A percentile compares a stretch with the other conserved stretches of the same genome.
Conservation (phyloP, 2,797 vertebrate species). For the Staurois parvus region DNA sequence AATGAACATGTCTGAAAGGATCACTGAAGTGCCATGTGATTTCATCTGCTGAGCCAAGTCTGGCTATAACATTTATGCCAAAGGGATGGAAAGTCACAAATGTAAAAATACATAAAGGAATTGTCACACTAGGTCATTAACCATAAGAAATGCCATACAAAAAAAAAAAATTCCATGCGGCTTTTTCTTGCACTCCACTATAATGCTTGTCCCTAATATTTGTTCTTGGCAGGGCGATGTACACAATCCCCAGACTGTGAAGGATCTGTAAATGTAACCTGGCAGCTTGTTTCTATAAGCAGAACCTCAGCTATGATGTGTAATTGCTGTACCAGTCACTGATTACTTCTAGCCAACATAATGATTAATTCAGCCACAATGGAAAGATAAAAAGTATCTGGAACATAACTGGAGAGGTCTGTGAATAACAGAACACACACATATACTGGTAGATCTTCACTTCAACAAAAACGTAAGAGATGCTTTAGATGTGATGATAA, state of each 20-base stretch:
- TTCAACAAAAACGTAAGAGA: not conserved
- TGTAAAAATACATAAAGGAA: no score
- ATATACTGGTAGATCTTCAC: not conserved
- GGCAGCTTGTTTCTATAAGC: conserved; percentile 36
- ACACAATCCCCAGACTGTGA: conserved; percentile 27
- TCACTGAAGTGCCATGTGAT: no score
- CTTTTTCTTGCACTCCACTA: not conserved
- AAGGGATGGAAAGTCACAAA: no score
- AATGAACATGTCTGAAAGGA: no score
- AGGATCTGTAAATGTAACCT: conserved; percentile 63
- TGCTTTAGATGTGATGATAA: not conserved
- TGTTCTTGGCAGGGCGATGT: conserved; percentile 26
- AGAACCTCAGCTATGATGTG: conserved; percentile 28
- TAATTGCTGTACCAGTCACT: conserved; percentile 28
- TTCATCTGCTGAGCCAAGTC: no score
- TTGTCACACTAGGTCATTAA: no score
- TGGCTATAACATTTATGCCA: no score
- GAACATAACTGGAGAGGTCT: not conserved
- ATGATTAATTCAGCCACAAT: conserved; percentile 5
- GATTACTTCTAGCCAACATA: conserved; percentile 5
- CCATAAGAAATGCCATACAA: no score
- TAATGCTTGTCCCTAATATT: not conserved
- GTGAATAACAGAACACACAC: not conserved
- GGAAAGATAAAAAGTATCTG: not conserved
- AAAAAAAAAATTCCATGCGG: not conserved